These are phyloP conservation scores for Parotocinclus haroldoi DNA, from an alignment of 2,797 vertebrate species.

Conservation along the genomic window DNA sequence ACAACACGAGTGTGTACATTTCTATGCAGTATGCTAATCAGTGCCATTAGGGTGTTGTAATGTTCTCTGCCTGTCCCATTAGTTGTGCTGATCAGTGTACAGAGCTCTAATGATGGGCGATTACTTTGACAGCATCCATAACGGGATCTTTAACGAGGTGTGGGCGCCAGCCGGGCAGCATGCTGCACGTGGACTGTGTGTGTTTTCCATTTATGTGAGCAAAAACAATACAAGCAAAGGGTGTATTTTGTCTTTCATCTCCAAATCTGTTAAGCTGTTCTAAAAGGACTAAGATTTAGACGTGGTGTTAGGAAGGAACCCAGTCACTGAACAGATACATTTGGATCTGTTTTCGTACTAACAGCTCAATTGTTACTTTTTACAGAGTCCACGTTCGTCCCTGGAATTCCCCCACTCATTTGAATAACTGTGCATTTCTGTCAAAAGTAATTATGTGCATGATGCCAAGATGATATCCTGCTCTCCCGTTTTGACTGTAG, in stretches of 20 bases:
- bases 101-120: slow-evolving; percentile 81
- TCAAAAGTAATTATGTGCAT: slow-evolving; percentile 28
- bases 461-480: not conserved
- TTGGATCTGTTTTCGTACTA: no score
- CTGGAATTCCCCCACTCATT: not conserved
- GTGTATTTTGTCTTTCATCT: no score
- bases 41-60: slow-evolving; percentile 48
- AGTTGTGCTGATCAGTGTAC: slow-evolving; percentile 77
- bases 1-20: slow-evolving; percentile 24
- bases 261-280: no score
- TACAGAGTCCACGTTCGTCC: no score
- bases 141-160: slow-evolving; percentile 79
- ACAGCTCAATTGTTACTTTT: no score
- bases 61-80: slow-evolving; percentile 63
- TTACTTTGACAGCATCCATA: slow-evolving; percentile 83
- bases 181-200: slow-evolving; percentile 56
- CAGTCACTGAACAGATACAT: no score
- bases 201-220: not conserved
- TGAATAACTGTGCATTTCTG: slow-evolving; percentile 9
- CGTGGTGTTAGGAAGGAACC: no score
- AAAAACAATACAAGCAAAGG: no score
- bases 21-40: slow-evolving; percentile 44
- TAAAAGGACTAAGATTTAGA: no score
- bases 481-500: slow-evolving; percentile 2
- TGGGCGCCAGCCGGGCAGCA: slow-evolving; percentile 67